Evolutionary conservation across 2,113 vertebrate species (phyloP).

Genomic region (Hirundichthys speculiger): DNA sequence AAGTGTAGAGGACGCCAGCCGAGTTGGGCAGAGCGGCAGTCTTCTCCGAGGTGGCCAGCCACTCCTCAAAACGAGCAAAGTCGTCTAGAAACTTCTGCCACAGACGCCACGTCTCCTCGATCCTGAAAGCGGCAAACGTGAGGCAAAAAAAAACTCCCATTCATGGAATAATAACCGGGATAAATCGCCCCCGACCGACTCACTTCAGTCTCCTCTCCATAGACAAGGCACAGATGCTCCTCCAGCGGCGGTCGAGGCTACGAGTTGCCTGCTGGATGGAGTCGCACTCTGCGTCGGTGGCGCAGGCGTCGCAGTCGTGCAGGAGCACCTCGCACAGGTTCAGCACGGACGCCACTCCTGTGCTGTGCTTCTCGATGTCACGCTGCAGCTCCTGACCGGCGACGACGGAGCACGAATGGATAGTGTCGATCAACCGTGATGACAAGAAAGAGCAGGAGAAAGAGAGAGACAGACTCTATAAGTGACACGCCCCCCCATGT

Average conservation of each 20-base stretch:
- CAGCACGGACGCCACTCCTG: conserved; percentile 94
- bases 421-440: no score
- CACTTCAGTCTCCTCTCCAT: conserved; percentile 96
- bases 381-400: conserved; percentile 89
- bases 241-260: conserved; percentile 94
- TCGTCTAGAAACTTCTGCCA: conserved; percentile 99
- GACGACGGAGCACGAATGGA: not conserved
- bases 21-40: conserved; percentile 93
- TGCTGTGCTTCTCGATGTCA: conserved; percentile 98
- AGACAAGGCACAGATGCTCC: conserved; percentile 95
- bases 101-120: conserved; percentile 95
- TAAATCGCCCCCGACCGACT: conserved; percentile 41
- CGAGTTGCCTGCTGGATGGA: conserved; percentile 97
- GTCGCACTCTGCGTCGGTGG: conserved; percentile 93
- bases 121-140: conserved; percentile 75
- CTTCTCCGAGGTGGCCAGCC: conserved; percentile 88
- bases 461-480: no score
- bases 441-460: no score
- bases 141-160: no score
- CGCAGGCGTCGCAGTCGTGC: conserved; percentile 96
- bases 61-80: conserved; percentile 91
- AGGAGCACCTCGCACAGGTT: conserved; percentile 97
- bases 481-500: no score
- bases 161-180: no score
- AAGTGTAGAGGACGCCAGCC: conserved; percentile 92